These are phyloP conservation scores for Drosophila ficusphila DNA, from an alignment of 1,140 invertebrate species.

Conservation along the genomic window DNA sequence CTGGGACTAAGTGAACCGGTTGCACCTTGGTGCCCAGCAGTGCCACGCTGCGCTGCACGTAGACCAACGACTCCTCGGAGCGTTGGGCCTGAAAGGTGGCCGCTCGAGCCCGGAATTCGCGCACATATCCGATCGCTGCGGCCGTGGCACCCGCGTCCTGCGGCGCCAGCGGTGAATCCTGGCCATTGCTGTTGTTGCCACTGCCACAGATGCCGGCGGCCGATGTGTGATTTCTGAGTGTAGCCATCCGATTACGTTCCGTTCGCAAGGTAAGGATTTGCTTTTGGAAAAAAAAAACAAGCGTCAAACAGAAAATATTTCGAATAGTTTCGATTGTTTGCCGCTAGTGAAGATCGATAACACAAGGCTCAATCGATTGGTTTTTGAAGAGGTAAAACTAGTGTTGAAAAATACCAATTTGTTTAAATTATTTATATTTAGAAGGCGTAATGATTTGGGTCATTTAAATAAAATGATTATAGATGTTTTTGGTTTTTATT, in stretches of 20 bases:
- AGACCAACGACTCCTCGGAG: constrained; percentile 61
- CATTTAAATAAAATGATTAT: no score
- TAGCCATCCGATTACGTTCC: constrained; percentile 8
- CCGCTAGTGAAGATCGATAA: neutral
- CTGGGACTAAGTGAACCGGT: constrained; percentile 54
- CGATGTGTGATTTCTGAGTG: constrained; percentile 21
- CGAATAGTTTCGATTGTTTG: constrained; percentile 1
- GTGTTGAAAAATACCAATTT: neutral
- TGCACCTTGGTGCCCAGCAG: constrained; percentile 71
- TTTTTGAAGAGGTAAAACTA: neutral
- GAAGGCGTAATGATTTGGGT: no score
- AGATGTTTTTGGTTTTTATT: no score
- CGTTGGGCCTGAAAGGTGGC: constrained; percentile 53
- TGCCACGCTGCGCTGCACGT: constrained; percentile 69
- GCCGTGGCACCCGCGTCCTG: constrained; percentile 52
- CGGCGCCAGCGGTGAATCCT: constrained; percentile 36
- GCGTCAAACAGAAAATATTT: constrained; percentile 2
- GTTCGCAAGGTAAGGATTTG: neutral
- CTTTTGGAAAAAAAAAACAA: neutral
- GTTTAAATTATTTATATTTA: no score
- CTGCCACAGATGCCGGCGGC: neutral
- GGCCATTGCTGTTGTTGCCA: constrained; percentile 35
- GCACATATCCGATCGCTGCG: constrained; percentile 68
- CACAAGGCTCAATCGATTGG: neutral
- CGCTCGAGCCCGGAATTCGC: constrained; percentile 70